A percentile compares a stretch with the other conserved stretches of the same genome.
These are phyloP conservation scores for Brenthis hecate DNA, from an alignment of 2,888 invertebrate genomes.

Conservation along the genomic window DNA sequence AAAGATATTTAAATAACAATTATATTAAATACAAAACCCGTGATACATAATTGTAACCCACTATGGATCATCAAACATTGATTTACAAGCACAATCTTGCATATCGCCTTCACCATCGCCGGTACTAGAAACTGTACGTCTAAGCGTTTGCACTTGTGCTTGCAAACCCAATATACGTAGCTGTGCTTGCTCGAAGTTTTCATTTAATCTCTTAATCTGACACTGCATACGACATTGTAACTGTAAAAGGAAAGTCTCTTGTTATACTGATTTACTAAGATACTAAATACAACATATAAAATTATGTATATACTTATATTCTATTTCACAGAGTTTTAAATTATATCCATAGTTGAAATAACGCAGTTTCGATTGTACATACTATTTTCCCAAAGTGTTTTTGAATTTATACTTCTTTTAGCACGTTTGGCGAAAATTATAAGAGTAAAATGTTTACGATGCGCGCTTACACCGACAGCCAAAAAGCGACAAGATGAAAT, in stretches of 20 bases:
- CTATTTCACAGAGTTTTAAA: too few species aligned
- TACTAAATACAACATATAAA: neutral
- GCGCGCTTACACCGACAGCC: too few species aligned
- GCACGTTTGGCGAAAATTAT: too few species aligned
- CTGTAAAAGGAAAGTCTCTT: constrained; percentile 51
- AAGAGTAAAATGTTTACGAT: too few species aligned
- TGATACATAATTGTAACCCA: neutral
- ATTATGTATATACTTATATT: too few species aligned
- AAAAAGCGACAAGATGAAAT: too few species aligned
- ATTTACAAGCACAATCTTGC: constrained; percentile 67
- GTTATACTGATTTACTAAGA: neutral
- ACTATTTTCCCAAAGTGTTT: too few species aligned
- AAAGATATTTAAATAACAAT: neutral
- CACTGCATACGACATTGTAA: constrained; percentile 87
- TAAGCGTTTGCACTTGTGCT: constrained; percentile 85
- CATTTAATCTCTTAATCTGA: constrained; percentile 86
- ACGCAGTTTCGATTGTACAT: too few species aligned
- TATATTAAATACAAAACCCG: too few species aligned
- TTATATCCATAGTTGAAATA: too few species aligned
- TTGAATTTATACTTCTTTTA: too few species aligned
- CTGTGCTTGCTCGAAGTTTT: constrained; percentile 88
- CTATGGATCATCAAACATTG: constrained; percentile 59
- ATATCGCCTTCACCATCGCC: constrained; percentile 56
- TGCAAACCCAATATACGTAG: constrained; percentile 84
- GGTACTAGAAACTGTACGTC: constrained; percentile 65